These are phyloP conservation scores for Fregata magnificens DNA, from an alignment of 2,113 vertebrate species.

Conservation along the genomic window DNA sequence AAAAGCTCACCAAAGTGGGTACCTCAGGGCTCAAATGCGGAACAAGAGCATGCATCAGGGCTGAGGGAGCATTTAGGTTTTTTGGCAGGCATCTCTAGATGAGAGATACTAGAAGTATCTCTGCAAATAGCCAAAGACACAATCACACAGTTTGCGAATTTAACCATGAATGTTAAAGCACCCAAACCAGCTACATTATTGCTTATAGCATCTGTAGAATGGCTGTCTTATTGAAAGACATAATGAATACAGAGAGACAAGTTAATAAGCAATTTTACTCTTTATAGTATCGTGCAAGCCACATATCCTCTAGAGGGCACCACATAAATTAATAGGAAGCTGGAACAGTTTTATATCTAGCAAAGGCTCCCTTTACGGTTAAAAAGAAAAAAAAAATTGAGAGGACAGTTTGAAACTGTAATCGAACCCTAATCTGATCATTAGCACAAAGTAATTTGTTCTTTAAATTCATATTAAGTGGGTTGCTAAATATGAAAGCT, in stretches of 20 bases:
- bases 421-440: conserved; percentile 33
- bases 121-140: background rate
- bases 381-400: background rate
- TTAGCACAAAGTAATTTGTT: conserved; percentile 35
- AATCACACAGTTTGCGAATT: background rate
- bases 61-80: background rate
- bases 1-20: background rate
- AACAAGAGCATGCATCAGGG: fast-evolving
- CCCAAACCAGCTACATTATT: background rate
- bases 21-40: background rate
- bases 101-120: background rate
- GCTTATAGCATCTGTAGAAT: background rate
- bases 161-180: background rate
- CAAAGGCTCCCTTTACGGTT: conserved; percentile 3
- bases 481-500: conserved; percentile 44
- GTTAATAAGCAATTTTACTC: conserved; percentile 55
- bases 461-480: conserved; percentile 27
- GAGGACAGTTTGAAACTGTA: background rate
- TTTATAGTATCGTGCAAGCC: conserved; percentile 17
- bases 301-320: conserved; percentile 62
- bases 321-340: conserved; percentile 60
- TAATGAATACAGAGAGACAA: conserved; percentile 36
- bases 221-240: conserved; percentile 21
- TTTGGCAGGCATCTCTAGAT: background rate
- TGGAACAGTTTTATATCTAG: background rate